Conservation (phyloP, 2,888 invertebrate species). For the Coelinius sp. region DNA sequence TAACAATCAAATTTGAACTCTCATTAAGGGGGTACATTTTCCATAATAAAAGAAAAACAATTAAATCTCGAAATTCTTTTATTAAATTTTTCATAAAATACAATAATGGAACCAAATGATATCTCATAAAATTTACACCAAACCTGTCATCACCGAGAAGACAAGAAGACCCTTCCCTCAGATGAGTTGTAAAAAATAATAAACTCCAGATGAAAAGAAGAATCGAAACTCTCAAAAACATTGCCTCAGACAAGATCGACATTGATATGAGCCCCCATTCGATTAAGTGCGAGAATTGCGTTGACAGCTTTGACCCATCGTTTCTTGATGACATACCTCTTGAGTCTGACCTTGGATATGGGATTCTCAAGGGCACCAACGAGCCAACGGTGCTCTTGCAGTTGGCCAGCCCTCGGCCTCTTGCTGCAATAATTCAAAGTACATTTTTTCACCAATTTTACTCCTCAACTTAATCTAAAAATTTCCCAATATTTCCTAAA, state of each 20-base stretch:
- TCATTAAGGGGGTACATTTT: not conserved
- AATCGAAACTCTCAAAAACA: not conserved
- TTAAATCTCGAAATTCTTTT: not conserved
- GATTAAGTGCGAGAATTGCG: constrained; percentile 85
- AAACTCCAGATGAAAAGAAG: not conserved
- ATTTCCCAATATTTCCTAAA: not conserved
- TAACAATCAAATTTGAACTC: no score
- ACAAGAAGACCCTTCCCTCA: not conserved
- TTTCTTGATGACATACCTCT: constrained; percentile 90
- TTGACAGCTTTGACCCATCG: constrained; percentile 93
- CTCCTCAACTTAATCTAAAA: not conserved
- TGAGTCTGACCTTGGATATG: constrained; percentile 84
- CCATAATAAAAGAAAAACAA: not conserved
- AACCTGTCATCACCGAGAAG: not conserved
- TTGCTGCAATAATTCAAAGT: constrained; percentile 72
- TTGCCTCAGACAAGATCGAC: constrained; percentile 65
- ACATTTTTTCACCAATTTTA: not conserved
- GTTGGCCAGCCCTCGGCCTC: constrained; percentile 80
- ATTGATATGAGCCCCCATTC: constrained; percentile 89
- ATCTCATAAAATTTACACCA: not conserved
- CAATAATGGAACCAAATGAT: not conserved
- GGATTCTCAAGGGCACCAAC: constrained; percentile 77
- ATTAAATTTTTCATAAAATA: not conserved
- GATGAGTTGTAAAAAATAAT: not conserved
- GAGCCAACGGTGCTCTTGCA: constrained; percentile 87